These are phyloP conservation scores for Hyperopisus bebe DNA, from an alignment of 2,113 vertebrate species.

Conservation along the genomic window DNA sequence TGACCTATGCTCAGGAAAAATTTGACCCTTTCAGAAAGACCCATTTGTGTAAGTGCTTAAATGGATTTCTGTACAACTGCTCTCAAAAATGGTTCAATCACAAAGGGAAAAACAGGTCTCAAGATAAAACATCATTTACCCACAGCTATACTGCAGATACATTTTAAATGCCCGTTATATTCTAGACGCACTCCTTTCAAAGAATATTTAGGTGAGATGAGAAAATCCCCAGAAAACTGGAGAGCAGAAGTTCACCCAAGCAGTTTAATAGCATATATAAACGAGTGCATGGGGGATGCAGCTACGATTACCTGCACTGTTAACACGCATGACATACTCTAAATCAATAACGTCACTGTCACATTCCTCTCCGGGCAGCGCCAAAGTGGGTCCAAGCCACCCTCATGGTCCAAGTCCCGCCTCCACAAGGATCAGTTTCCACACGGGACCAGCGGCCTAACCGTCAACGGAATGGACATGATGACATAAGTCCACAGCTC, in stretches of 20 bases:
- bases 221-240: not conserved
- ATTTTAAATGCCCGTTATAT: not conserved
- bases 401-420: not conserved
- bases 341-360: not conserved
- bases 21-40: not conserved
- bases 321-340: not conserved
- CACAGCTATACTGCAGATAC: not conserved
- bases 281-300: not conserved
- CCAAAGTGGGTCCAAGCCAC: not conserved
- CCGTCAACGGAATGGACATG: not conserved
- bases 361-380: not conserved
- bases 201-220: not conserved
- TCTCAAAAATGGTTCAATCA: not conserved
- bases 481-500: not conserved
- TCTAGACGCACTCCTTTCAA: not conserved
- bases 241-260: not conserved
- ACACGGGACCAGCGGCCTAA: not conserved
- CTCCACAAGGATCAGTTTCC: not conserved
- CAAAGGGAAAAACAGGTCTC: not conserved
- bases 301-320: not conserved
- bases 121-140: not conserved
- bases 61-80: not conserved
- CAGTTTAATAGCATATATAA: not conserved
- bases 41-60: not conserved
- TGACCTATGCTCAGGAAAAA: not conserved